Percentiles rank a stretch among this genome's conserved stretches.
Evolutionary conservation across 2,888 invertebrate genomes (phyloP).

Genomic region (Cordylochernes scorpioides): DNA sequence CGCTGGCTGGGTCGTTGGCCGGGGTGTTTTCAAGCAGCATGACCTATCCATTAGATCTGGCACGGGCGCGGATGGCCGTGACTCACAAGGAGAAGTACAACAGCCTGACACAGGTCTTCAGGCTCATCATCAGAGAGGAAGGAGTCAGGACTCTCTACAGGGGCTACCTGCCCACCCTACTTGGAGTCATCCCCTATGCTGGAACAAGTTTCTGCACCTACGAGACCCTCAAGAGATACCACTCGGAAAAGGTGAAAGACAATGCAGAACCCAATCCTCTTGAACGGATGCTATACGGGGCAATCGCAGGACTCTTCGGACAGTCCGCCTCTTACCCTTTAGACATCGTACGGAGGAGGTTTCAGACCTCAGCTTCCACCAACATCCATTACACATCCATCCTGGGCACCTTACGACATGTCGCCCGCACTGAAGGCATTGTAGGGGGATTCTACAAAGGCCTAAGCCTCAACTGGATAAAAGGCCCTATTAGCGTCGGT

Average conservation of each 20-base stretch:
- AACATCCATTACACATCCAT: slow-evolving; percentile 35
- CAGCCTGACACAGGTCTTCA: slow-evolving; percentile 20
- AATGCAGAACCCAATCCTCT: slow-evolving; percentile 28
- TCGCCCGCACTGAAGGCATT: slow-evolving; percentile 43
- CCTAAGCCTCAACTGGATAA: slow-evolving; percentile 92
- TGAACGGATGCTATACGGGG: slow-evolving; percentile 52
- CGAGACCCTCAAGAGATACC: slow-evolving; percentile 46
- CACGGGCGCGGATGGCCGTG: slow-evolving; percentile 88
- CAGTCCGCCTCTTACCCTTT: slow-evolving; percentile 89
- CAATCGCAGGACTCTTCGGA: slow-evolving; percentile 66
- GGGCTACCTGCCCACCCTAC: slow-evolving; percentile 63
- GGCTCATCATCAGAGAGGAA: slow-evolving; percentile 42
- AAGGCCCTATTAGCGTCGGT: slow-evolving; percentile 38
- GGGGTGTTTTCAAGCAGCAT: slow-evolving; percentile 77
- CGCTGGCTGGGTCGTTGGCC: slow-evolving; percentile 80
- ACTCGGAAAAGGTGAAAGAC: slow-evolving; percentile 5
- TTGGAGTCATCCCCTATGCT: slow-evolving; percentile 86
- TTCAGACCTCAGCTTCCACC: slow-evolving; percentile 35
- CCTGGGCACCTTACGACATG: slow-evolving; percentile 27
- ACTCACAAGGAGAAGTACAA: slow-evolving; percentile 38
- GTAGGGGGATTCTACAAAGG: slow-evolving; percentile 92
- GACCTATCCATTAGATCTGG: slow-evolving; percentile 88
- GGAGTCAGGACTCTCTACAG: slow-evolving; percentile 48
- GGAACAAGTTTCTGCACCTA: slow-evolving; percentile 95
- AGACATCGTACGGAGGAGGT: slow-evolving; percentile 55